phyloP scores from a whole-genome alignment of 2,113 vertebrate species.

The Ailurus styani region DNA sequence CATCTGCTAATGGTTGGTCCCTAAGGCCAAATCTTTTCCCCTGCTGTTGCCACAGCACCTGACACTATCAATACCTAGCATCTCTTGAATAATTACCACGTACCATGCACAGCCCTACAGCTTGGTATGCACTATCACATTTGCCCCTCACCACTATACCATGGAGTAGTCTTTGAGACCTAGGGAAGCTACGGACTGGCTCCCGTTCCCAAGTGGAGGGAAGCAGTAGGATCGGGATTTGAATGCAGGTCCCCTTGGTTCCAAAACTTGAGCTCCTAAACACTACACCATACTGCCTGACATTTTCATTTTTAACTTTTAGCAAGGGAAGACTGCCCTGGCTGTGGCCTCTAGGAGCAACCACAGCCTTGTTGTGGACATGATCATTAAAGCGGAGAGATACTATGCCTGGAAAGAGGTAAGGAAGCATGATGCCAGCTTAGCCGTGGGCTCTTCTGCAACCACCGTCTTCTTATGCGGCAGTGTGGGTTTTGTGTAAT shows the following conservation, averaged over 20 bases:
- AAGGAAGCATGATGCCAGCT: conserved; percentile 21
- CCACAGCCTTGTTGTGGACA: conserved; percentile 88
- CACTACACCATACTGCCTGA: not conserved
- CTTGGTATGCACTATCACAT: no score
- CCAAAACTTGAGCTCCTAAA: not conserved
- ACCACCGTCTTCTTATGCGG: accelerated
- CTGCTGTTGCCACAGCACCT: not conserved
- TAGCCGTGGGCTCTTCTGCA: not conserved
- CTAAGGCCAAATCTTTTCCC: not conserved
- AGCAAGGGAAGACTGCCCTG: conserved; percentile 91
- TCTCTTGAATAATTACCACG: not conserved
- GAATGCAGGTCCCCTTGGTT: not conserved
- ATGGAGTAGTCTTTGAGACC: not conserved
- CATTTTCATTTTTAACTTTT: conserved; percentile 36
- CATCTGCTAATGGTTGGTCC: not conserved
- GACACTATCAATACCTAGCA: not conserved
- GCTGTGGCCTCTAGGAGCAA: conserved; percentile 88
- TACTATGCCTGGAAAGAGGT: conserved; percentile 86
- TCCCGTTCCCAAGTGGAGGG: not conserved
- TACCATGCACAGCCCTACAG: not conserved
- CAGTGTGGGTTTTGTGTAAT: no score
- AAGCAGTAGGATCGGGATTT: not conserved
- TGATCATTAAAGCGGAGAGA: conserved; percentile 96
- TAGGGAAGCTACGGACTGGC: not conserved
- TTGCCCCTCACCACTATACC: not conserved